These are phyloP conservation scores for Eumeta japonica DNA, from an alignment of 1,140 invertebrate species.

Conservation along the genomic window DNA sequence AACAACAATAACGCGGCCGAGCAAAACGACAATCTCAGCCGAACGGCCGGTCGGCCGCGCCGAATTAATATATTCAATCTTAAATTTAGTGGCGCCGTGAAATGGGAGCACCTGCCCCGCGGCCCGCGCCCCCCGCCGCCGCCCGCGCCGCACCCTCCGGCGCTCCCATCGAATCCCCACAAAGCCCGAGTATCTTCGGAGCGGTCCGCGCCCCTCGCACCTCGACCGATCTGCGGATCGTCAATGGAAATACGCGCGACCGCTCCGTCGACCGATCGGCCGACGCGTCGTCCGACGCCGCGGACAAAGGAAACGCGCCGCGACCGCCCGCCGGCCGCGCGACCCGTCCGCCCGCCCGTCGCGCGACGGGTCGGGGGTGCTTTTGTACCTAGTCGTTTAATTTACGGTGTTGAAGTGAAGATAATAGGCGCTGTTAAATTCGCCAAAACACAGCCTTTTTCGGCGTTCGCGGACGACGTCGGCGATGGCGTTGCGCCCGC, in stretches of 20 bases:
- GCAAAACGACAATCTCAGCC: too few species aligned
- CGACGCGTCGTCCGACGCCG: constrained; percentile 9
- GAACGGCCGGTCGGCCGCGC: too few species aligned
- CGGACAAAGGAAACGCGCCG: constrained; percentile 49
- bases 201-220: constrained; percentile 15
- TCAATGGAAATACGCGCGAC: too few species aligned
- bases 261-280: constrained; percentile 13
- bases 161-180: constrained; percentile 8
- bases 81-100: background rate
- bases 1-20: too few species aligned
- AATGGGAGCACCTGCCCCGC: background rate
- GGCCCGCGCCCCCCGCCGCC: constrained; percentile 7
- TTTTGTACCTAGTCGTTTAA: constrained; percentile 38
- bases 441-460: constrained; percentile 30
- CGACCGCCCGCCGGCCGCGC: constrained; percentile 22
- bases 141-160: too few species aligned
- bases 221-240: background rate
- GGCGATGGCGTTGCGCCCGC: too few species aligned
- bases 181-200: constrained; percentile 16
- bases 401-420: constrained; percentile 45
- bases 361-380: constrained; percentile 16
- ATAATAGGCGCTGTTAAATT: constrained; percentile 48
- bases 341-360: constrained; percentile 15
- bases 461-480: constrained; percentile 52
- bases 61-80: background rate